Percentiles rank a stretch among this genome's conserved stretches.
Evolutionary conservation across 1,140 invertebrate species (phyloP).

Genomic region (Hylaeus anthracinus): DNA sequence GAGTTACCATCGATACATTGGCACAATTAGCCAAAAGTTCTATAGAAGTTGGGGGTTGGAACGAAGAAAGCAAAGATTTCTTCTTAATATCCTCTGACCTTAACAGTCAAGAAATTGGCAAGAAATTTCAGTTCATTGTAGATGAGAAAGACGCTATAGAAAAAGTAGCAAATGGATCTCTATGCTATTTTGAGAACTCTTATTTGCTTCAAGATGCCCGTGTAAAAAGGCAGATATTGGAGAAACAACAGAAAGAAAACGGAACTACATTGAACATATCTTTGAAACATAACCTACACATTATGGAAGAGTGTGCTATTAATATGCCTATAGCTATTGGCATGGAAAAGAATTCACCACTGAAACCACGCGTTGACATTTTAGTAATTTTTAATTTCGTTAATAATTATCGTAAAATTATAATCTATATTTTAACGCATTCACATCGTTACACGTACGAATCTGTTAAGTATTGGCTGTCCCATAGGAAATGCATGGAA

Average conservation of each 20-base stretch:
- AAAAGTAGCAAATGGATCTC: conserved; percentile 85
- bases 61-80: conserved; percentile 85
- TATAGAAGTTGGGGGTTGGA: conserved; percentile 86
- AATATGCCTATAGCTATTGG: conserved; percentile 90
- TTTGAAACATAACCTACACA: conserved; percentile 85
- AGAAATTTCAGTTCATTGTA: conserved; percentile 84
- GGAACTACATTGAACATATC: conserved; percentile 40
- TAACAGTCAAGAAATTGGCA: conserved; percentile 84
- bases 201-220: conserved; percentile 85
- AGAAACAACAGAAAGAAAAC: conserved; percentile 66
- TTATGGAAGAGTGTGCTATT: conserved; percentile 90
- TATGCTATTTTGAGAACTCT: conserved; percentile 91
- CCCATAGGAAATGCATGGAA: too few relatives aligned
- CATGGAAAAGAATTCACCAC: conserved; percentile 89
- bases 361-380: conserved; percentile 86
- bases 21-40: conserved; percentile 84
- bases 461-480: too few relatives aligned
- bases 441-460: too few relatives aligned
- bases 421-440: too few relatives aligned
- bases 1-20: conserved; percentile 89
- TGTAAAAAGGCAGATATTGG: conserved; percentile 81
- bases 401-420: not conserved
- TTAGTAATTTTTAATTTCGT: conserved; percentile 72
- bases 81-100: conserved; percentile 86
- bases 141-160: conserved; percentile 83